These are phyloP conservation scores for Erinaceus europaeus DNA, from an alignment of 2,113 vertebrate genomes.

Conservation along the genomic window DNA sequence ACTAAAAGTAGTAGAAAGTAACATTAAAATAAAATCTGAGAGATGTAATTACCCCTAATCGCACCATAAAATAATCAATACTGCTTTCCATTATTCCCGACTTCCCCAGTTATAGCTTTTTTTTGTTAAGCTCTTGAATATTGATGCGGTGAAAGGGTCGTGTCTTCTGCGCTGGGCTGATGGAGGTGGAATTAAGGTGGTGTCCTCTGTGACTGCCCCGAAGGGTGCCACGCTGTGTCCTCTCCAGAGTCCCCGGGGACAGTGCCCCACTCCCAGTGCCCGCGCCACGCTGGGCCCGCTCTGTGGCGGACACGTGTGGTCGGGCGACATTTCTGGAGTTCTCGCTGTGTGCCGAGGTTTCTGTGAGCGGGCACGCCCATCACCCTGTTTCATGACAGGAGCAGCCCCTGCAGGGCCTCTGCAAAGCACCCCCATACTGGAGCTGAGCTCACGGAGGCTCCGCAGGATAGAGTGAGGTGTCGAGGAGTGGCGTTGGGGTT, in stretches of 20 bases:
- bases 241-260: constrained; percentile 10
- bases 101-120: constrained; percentile 86
- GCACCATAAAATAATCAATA: constrained; percentile 92
- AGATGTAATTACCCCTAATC: constrained; percentile 90
- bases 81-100: constrained; percentile 89
- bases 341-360: background rate
- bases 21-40: constrained; percentile 91
- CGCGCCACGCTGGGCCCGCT: too few species aligned
- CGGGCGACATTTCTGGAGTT: background rate
- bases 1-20: constrained; percentile 90
- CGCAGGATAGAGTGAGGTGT: too few species aligned
- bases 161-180: constrained; percentile 81
- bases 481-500: too few species aligned
- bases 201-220: constrained; percentile 76
- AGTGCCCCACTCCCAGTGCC: background rate
- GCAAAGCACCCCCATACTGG: too few species aligned
- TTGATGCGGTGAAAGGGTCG: constrained; percentile 86
- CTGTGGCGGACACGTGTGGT: background rate
- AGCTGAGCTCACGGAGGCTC: too few species aligned
- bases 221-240: background rate
- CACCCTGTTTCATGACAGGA: too few species aligned
- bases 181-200: constrained; percentile 86
- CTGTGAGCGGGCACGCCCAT: rapidly evolving
- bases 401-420: too few species aligned
- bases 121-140: constrained; percentile 87